Evolutionary conservation across 1,140 invertebrate species (phyloP).

Genomic region (Wiebesia pumilae): DNA sequence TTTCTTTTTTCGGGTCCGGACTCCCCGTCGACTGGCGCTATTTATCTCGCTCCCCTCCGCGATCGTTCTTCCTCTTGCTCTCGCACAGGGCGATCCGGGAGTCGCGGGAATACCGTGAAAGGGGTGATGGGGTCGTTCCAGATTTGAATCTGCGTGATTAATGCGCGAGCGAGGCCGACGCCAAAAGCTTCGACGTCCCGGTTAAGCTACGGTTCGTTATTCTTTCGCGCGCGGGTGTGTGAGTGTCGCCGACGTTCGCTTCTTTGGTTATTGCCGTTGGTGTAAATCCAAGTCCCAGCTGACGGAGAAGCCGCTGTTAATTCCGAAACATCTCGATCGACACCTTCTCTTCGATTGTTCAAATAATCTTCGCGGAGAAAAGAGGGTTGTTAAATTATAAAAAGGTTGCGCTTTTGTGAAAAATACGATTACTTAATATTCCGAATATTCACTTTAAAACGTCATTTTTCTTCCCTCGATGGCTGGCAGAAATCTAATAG

Average conservation of each 20-base stretch:
- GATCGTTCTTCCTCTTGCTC: constrained; percentile 10
- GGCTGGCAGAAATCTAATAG: background rate
- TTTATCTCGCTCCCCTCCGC: constrained; percentile 60
- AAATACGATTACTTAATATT: background rate
- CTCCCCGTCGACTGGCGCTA: constrained; percentile 63
- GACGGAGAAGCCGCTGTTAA: background rate
- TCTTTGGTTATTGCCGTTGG: too few relatives aligned
- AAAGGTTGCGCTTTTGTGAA: background rate
- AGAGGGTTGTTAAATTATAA: too few relatives aligned
- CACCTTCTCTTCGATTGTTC: background rate
- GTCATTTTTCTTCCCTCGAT: background rate
- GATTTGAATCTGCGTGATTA: constrained; percentile 48
- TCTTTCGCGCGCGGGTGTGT: background rate
- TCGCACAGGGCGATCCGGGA: background rate
- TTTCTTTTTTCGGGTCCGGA: constrained; percentile 54
- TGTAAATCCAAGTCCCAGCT: too few relatives aligned
- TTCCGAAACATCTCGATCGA: too few relatives aligned
- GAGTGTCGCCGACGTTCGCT: background rate
- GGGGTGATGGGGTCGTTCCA: constrained; percentile 14
- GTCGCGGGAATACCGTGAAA: background rate
- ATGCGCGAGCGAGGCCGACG: constrained; percentile 11
- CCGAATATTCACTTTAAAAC: constrained; percentile 9
- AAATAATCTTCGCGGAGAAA: background rate
- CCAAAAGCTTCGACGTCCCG: constrained; percentile 14
- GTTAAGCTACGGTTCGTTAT: background rate